These are phyloP conservation scores for Psilanteris sp. DNA, from an alignment of 1,140 invertebrate genomes.

Conservation along the genomic window DNA sequence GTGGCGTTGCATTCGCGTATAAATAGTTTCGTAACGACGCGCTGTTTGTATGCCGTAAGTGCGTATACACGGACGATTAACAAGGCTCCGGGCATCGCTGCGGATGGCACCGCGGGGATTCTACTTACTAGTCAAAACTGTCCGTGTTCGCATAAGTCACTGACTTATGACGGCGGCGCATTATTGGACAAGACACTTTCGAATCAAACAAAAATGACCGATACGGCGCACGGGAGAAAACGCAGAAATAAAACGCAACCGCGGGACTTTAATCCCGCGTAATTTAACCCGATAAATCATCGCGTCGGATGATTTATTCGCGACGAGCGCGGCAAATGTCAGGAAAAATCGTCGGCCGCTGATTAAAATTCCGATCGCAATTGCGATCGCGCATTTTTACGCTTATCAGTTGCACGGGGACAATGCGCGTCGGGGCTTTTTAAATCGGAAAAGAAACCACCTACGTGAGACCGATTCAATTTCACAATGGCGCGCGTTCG, in stretches of 20 bases:
- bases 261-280: conserved; percentile 18
- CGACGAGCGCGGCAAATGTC: conserved; percentile 25
- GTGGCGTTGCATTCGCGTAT: conserved; percentile 48
- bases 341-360: conserved; percentile 44
- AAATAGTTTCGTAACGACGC: conserved; percentile 64
- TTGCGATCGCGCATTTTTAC: conserved; percentile 38
- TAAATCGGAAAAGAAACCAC: conserved; percentile 46
- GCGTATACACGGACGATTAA: conserved; percentile 67
- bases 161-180: conserved; percentile 65
- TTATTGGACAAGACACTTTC: conserved; percentile 60
- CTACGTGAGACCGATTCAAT: conserved; percentile 51
- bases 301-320: conserved; percentile 25
- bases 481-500: conserved; percentile 46
- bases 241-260: conserved; percentile 14
- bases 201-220: conserved; percentile 46
- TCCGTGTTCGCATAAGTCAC: conserved; percentile 65
- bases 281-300: conserved; percentile 39
- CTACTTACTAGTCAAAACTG: conserved; percentile 66
- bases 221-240: neutral
- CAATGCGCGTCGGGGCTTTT: conserved; percentile 46
- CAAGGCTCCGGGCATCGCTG: conserved; percentile 49
- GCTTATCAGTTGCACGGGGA: conserved; percentile 12
- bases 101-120: conserved; percentile 68
- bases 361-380: conserved; percentile 53
- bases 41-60: conserved; percentile 49